Base-by-base conservation (phyloP, 2,888 invertebrate genomes). In the Papilio gigon region DNA sequence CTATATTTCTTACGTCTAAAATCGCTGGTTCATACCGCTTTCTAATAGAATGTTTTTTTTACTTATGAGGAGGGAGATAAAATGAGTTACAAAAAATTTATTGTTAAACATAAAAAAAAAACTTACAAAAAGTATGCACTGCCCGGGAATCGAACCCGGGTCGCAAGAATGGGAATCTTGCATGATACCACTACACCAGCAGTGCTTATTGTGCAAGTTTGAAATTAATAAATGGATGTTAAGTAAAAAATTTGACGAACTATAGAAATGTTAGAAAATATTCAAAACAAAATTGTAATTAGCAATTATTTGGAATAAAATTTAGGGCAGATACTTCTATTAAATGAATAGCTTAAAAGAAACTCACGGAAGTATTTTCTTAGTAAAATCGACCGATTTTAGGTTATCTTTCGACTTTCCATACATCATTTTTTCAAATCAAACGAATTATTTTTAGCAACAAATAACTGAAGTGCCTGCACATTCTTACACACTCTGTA, bases 181-280 rank as follows among this genome's bases (percentile, higher is more conserved):
- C 96, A 97, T 97, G 97, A 97, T 97, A 97, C 97, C 97, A 97
- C 95, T 97, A 97, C 97, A 97, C 97, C 95, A 97, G 96, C 96
- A 96, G 97, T 96, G 97, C 97, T 88, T 74, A 40, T 0, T 17
- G 0, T 0, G 5, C 0, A 0, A 30, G 0, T n/a, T 53, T n/a
- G 53, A 53, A 53, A 30, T 30, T 53, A 3, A 3, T 30, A 14
- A 0, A 53, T 1, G n/a, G 27, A n/a, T 9, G 2, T 27, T 1
- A 30, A 25, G 14, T 12, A 50, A 22, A 4, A 22, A 2, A 35
- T 35, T 35, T 8, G 9, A 9, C 33, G 9, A 22, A 9, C 11
- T 2, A 47, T 2, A 47, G 22, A 12, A 25, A 25, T 25, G 12
- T 22, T 47, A 25, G 22, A 1, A 2, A n/a, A 22, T 0, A 1